A percentile compares a stretch with the other conserved stretches of the same genome.
These are phyloP conservation scores for rat (Rattus norvegicus) DNA, from an alignment of 2,113 vertebrate species.

Conservation along the genomic window DNA sequence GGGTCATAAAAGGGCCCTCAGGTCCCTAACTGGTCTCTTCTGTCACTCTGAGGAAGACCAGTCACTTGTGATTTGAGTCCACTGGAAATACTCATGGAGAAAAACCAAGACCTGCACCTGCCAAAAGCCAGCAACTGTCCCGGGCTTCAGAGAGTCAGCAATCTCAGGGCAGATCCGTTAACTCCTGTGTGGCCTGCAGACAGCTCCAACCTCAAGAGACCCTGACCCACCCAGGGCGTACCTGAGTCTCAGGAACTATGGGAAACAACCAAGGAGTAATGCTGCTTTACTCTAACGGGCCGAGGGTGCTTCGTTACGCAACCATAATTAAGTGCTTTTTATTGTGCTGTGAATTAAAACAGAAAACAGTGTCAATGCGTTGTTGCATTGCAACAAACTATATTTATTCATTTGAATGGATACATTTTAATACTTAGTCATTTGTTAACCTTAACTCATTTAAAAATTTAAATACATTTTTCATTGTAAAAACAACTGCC, in stretches of 20 bases:
- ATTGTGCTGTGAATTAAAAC: constrained; percentile 32
- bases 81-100: background rate
- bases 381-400: background rate
- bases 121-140: background rate
- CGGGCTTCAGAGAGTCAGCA: background rate
- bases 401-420: constrained; percentile 12
- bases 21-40: background rate
- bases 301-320: background rate
- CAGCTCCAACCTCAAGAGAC: background rate
- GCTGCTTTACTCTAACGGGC: background rate
- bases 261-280: background rate
- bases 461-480: constrained; percentile 50
- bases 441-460: constrained; percentile 5
- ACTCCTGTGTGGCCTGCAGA: background rate
- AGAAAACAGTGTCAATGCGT: constrained; percentile 4
- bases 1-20: background rate
- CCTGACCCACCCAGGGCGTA: background rate
- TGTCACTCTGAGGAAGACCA: constrained; percentile 9
- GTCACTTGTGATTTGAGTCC: background rate
- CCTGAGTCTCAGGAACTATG: background rate
- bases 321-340: background rate
- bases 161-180: background rate
- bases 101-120: background rate
- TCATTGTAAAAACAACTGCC: constrained; percentile 54
- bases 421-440: constrained; percentile 30